These are phyloP conservation scores for Callimorpha dominula DNA, from an alignment of 2,888 invertebrate species.

Conservation along the genomic window DNA sequence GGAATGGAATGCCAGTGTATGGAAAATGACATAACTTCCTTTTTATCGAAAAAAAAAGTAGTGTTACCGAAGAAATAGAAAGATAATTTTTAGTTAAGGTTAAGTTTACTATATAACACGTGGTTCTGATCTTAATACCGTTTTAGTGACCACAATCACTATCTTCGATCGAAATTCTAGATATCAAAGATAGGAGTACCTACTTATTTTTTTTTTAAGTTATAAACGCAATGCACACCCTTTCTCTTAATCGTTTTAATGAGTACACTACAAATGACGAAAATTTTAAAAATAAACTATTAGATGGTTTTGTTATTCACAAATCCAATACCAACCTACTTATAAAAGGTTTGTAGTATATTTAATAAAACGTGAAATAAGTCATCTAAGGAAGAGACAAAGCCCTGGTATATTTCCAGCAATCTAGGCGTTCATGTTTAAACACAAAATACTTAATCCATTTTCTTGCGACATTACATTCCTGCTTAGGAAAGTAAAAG, in stretches of 20 bases:
- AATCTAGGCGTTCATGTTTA: slow-evolving; percentile 21
- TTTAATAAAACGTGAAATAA: slow-evolving; percentile 16
- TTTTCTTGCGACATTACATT: slow-evolving; percentile 24
- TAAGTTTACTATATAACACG: not conserved
- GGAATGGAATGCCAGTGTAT: too few species aligned
- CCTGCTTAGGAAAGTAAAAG: slow-evolving; percentile 19
- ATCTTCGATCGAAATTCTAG: too few species aligned
- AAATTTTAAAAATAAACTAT: not conserved
- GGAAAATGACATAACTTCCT: not conserved
- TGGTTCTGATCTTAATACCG: too few species aligned
- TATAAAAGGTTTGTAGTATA: not conserved
- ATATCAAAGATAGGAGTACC: too few species aligned
- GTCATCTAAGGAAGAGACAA: slow-evolving; percentile 10
- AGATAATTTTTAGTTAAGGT: not conserved
- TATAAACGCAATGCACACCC: not conserved
- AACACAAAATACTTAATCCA: slow-evolving; percentile 22
- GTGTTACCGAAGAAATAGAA: not conserved
- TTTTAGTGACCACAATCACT: too few species aligned
- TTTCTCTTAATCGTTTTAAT: not conserved
- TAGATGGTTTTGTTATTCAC: not conserved
- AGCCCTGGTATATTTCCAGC: slow-evolving; percentile 9
- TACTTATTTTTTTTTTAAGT: not conserved
- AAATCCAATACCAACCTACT: not conserved
- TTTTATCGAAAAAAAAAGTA: too few species aligned
- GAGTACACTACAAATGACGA: not conserved